A percentile compares a stretch with the other conserved stretches of the same genome.
phyloP scores from a whole-genome alignment of 1,140 invertebrate species.

The Macrocentrus cingulum region DNA sequence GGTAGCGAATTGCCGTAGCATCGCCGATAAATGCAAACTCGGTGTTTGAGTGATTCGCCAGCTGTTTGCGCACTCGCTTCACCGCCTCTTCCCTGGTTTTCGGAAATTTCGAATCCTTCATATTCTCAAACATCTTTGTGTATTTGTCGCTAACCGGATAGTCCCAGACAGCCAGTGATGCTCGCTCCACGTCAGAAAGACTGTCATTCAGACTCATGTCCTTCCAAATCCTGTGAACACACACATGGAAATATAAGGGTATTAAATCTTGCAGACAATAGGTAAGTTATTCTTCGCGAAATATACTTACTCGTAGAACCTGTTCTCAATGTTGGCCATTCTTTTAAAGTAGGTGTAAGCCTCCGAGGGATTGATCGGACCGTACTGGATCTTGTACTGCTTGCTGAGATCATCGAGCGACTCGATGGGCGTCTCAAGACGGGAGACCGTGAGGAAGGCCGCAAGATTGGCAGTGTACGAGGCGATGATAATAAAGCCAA shows the following conservation, averaged over 20 bases:
- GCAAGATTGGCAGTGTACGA: conserved; percentile 97
- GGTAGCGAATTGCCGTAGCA: conserved; percentile 89
- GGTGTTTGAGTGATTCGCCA: conserved; percentile 72
- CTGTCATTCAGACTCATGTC: conserved; percentile 96
- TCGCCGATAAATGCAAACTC: conserved; percentile 95
- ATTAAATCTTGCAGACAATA: not conserved
- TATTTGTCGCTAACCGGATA: conserved; percentile 98
- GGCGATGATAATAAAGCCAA: conserved; percentile 97
- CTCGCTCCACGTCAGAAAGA: conserved; percentile 81
- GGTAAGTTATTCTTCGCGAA: not conserved
- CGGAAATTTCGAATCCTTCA: conserved; percentile 87
- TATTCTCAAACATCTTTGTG: conserved; percentile 97
- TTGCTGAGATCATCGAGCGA: conserved; percentile 90
- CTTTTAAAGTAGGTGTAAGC: conserved; percentile 92
- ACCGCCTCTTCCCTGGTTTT: conserved; percentile 76
- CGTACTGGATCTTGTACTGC: conserved; percentile 95
- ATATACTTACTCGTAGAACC: conserved; percentile 88
- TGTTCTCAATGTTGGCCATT: conserved; percentile 93
- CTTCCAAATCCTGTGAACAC: conserved; percentile 85
- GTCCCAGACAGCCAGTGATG: conserved; percentile 96
- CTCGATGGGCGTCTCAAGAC: conserved; percentile 89
- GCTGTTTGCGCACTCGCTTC: conserved; percentile 67
- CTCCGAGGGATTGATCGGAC: conserved; percentile 80
- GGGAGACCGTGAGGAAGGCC: conserved; percentile 90
- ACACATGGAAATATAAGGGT: not conserved